Evolutionary conservation across 1,140 invertebrate genomes (phyloP), one percentile per base, ranked within the genome.

Genomic region (Centruroides vittatus): DNA sequence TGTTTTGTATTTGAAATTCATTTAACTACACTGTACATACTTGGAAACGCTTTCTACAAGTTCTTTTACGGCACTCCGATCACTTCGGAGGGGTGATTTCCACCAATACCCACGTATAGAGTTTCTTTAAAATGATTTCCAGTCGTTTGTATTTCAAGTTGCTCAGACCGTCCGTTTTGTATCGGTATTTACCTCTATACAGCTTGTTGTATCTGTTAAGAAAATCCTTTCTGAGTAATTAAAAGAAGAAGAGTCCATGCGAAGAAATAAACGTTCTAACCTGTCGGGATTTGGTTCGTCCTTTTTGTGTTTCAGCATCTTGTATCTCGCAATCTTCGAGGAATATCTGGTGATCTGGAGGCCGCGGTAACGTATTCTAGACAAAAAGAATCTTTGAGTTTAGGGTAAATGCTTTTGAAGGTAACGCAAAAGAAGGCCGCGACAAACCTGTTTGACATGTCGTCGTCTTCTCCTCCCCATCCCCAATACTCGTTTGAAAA

Each of bases 401-500:
- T 57, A 11, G 3, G 8, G 23, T 5, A 36, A 3, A 57, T 23
- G 34, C 10, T 54, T 23, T 34, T n/a, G 52, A 5, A 54, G 3
- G 10, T 35, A 12, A n/a, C 10, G 9, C n/a, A n/a, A n/a, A 23
- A 2, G 23, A 23, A 23, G 23, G 23, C 0, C 23, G 23, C 23
- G 4, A 52, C 48, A 58, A 57, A 69, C 67, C 88, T 81, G 72
- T 88, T 88, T 47, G 84, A 84, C 87, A 93, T 89, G 71, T 94
- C 90, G 71, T 93, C 90, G 73, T 94, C 90, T 74, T 94, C 90
- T 34, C 86, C 89, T 46, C 90, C 90, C 89, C 89, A 93, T 9
- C 89, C 90, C 85, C 89, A 93, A 73, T 88, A 94, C 47, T 84
- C 83, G 72, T 94, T 94, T 41, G 88, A 89, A 77, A 92, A 94